Percentiles rank a stretch among this genome's conserved stretches.
phyloP scores from a whole-genome alignment of 2,113 vertebrate genomes.

The Phasianus colchicus region DNA sequence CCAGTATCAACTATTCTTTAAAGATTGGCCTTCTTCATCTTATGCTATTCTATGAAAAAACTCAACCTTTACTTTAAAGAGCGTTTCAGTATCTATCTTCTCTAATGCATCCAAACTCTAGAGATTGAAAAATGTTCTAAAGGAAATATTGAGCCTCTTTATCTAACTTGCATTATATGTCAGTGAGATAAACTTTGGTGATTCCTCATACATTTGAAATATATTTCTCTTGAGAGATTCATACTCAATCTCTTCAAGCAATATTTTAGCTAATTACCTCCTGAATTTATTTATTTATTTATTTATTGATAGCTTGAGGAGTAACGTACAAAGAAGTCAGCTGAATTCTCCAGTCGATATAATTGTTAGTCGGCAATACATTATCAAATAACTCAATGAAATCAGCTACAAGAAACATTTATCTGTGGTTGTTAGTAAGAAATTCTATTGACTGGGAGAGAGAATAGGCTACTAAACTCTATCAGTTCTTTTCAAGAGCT shows the following conservation, averaged over 20 bases:
- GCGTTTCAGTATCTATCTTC: neutral
- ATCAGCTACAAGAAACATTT: neutral
- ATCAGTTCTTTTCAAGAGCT: slow-evolving; percentile 8
- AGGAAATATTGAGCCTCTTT: neutral
- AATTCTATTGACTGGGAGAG: neutral
- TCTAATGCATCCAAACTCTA: neutral
- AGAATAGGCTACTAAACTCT: neutral
- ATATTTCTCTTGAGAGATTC: neutral
- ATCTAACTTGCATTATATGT: neutral
- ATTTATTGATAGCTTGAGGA: neutral
- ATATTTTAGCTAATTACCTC: slow-evolving; percentile 3
- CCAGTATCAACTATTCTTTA: neutral
- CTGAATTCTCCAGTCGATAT: neutral
- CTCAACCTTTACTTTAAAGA: neutral
- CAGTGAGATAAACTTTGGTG: neutral
- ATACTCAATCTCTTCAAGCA: neutral
- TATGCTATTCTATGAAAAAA: neutral
- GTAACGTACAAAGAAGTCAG: neutral
- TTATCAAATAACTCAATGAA: neutral
- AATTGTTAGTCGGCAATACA: neutral
- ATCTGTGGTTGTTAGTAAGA: slow-evolving; percentile 30
- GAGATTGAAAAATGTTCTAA: neutral
- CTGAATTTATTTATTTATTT: neutral
- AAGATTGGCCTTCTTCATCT: neutral
- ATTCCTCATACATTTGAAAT: neutral